phyloP scores from a whole-genome alignment of 2,797 vertebrate species.

The Balearica regulorum region DNA sequence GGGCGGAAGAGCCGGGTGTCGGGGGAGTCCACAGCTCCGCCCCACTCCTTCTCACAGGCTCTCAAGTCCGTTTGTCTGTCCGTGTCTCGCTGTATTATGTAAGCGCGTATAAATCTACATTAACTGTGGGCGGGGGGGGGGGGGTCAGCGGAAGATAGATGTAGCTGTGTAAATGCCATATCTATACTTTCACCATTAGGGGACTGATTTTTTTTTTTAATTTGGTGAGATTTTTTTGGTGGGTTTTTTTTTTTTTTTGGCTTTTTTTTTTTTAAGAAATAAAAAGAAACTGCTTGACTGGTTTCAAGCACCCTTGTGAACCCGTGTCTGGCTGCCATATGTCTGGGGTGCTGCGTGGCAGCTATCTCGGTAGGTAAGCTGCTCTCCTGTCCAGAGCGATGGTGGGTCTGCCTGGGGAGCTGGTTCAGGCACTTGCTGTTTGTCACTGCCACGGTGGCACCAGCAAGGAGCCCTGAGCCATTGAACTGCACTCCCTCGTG shows the following conservation, averaged over 20 bases:
- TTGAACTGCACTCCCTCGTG: neutral
- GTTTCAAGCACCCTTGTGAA: constrained; percentile 86
- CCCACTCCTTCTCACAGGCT: neutral
- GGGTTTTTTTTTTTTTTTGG: neutral
- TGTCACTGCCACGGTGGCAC: accelerated
- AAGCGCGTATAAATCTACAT: constrained; percentile 25
- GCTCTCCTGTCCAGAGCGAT: accelerated
- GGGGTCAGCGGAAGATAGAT: constrained; percentile 47
- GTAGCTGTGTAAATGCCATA: constrained; percentile 71
- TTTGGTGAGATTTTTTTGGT: neutral
- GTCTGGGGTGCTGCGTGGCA: neutral
- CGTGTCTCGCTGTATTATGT: neutral
- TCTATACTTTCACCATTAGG: constrained; percentile 62
- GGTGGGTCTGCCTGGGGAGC: neutral
- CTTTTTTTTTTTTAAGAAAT: constrained; percentile 43
- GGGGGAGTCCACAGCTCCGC: accelerated
- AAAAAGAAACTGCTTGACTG: constrained; percentile 87
- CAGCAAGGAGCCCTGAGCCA: neutral
- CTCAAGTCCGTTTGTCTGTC: neutral
- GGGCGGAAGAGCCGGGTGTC: neutral
- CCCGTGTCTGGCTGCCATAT: neutral
- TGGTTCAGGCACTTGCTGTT: accelerated
- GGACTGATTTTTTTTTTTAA: neutral
- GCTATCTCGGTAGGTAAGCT: neutral
- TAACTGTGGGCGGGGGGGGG: constrained; percentile 29